These are phyloP conservation scores for Artibeus jamaicensis DNA, from an alignment of 2,797 vertebrate genomes.

Conservation along the genomic window DNA sequence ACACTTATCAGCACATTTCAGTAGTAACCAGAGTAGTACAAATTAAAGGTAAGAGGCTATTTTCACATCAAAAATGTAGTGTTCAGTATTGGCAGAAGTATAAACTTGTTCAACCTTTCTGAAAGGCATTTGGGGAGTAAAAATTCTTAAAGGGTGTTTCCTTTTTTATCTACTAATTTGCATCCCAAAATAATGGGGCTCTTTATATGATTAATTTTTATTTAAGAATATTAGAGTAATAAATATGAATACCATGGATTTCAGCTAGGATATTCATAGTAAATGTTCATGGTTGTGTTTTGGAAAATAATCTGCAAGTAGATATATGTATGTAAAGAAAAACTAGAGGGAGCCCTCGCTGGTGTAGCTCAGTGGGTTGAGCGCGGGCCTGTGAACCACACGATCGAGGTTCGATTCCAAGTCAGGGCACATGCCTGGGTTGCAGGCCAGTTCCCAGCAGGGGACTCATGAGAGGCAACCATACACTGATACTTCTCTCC, in stretches of 20 bases:
- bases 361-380: no score
- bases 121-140: background rate
- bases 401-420: no score
- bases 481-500: no score
- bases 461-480: no score
- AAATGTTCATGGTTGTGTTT: conserved; percentile 19
- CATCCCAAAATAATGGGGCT: background rate
- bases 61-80: background rate
- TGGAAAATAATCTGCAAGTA: background rate
- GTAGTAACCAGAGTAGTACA: background rate
- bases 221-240: background rate
- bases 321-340: conserved; percentile 19
- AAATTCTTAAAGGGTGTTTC: background rate
- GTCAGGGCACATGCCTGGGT: no score
- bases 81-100: background rate
- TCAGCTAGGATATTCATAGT: background rate
- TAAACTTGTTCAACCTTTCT: background rate
- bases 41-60: background rate
- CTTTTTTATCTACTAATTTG: background rate
- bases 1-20: background rate
- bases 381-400: no score
- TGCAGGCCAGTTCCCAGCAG: no score
- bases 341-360: background rate
- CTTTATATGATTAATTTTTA: conserved; percentile 8
- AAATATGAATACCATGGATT: background rate